Evolutionary conservation across 2,888 invertebrate species (phyloP).

Genomic region (Lycocerus yunnanus): DNA sequence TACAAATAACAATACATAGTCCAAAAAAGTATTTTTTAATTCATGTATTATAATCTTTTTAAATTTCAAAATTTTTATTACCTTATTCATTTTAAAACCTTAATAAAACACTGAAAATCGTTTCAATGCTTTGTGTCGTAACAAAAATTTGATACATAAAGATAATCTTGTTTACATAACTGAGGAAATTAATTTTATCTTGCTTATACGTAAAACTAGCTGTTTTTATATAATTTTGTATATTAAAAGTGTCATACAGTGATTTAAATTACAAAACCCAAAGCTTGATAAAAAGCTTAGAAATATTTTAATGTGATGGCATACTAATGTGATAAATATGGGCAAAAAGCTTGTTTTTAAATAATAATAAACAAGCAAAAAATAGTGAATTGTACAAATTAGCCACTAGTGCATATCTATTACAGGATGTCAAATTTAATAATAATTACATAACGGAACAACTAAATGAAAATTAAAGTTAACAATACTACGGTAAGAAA

Average conservation of each 20-base stretch:
- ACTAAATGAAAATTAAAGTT: neutral
- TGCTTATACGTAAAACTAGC: constrained; percentile 1
- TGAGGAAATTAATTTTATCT: neutral
- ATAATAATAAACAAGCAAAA: neutral
- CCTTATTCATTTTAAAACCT: constrained; percentile 3
- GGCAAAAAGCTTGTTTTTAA: neutral
- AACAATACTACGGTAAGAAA: neutral
- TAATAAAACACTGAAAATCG: neutral
- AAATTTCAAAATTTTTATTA: neutral
- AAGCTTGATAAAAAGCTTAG: neutral
- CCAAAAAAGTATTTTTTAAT: neutral
- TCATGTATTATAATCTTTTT: neutral
- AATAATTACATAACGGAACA: neutral
- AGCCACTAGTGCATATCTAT: neutral
- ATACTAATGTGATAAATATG: neutral
- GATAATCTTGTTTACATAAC: neutral
- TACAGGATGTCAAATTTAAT: neutral
- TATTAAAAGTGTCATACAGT: neutral
- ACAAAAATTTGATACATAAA: neutral
- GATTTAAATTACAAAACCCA: neutral
- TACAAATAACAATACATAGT: constrained; percentile 16
- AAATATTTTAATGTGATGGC: neutral
- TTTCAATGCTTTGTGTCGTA: neutral
- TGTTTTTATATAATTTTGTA: neutral
- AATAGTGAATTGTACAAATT: neutral